Base-by-base conservation (phyloP, 2,888 invertebrate species). In the Tetragnatha montana region DNA sequence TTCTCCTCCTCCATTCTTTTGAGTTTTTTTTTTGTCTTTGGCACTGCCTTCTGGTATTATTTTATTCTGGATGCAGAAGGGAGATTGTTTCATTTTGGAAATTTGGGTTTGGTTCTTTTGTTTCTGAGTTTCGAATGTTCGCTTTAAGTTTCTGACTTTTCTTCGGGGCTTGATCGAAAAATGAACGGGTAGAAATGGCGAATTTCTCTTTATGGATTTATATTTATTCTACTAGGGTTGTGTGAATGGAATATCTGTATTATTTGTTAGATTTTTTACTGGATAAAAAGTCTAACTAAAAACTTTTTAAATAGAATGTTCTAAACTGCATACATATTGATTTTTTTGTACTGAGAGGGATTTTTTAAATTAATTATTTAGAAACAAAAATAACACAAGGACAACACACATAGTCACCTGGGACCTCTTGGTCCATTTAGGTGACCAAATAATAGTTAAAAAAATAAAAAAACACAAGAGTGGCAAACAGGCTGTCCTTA, bases 11-110 rank as follows among this genome's bases (percentile, higher is more conserved):
- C 35, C 4, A 35, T 35, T 35, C 35, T 35, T 35, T 35, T 35
- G 51, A 51, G n/a, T n/a, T n/a, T n/a, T 68, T 68, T 19, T 47
- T 75, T 75, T 68, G 49, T 22, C 21, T 14, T 14, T 73, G 21
- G 7, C 10, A 8, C 21, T 73, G 1, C 14, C 21, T 73, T 19
- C 12, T 21, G 19, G 21, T n/a, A 19, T 73, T 51, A 21, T 14
- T 17, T 47, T 6, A 12, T 49, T 81, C 21, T 60, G 74, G 3
- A 73, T 50, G 50, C 70, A 14, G 49, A 35, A 19, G 50, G 73
- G 21, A 73, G 71, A 81, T 81, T 81, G 81, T 81, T 81, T 71
- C 81, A 81, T 70, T 81, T 81, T 47, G 73, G 73, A n/a, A 71
- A 50, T 81, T 51, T 47, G 71, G 71, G 70, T 22, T 73, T 21